These are phyloP conservation scores for Myocastor coypus DNA, from an alignment of 2,113 vertebrate species.

Conservation along the genomic window DNA sequence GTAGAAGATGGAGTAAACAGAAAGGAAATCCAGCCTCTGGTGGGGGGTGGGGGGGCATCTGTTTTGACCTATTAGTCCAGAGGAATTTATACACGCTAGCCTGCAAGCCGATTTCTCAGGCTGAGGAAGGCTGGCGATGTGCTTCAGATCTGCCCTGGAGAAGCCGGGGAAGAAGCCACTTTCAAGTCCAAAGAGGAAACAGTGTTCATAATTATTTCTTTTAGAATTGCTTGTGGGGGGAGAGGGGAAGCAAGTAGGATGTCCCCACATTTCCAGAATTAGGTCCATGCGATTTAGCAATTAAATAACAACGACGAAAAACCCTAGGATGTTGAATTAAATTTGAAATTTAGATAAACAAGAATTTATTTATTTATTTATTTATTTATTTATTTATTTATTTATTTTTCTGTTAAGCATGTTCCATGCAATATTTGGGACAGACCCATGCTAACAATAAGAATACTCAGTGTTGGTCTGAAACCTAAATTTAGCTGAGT, in stretches of 20 bases:
- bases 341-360: neutral
- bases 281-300: neutral
- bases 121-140: neutral
- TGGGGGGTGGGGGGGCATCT: conserved; percentile 62
- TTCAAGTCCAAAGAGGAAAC: neutral
- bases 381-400: too few species aligned
- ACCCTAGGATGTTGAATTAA: neutral
- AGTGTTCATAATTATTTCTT: neutral
- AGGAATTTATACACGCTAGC: conserved; percentile 51
- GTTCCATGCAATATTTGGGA: neutral
- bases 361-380: too few species aligned
- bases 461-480: neutral
- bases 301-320: neutral
- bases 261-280: neutral
- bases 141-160: neutral
- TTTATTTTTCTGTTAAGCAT: too few species aligned
- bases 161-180: neutral
- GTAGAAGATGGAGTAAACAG: conserved; percentile 16
- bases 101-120: neutral
- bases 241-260: neutral
- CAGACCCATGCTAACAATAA: neutral
- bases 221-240: neutral
- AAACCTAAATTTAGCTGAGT: neutral
- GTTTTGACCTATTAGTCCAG: conserved; percentile 68
- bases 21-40: neutral